Conservation (phyloP, 2,888 invertebrate genomes). For the Aleiodes alternator region DNA sequence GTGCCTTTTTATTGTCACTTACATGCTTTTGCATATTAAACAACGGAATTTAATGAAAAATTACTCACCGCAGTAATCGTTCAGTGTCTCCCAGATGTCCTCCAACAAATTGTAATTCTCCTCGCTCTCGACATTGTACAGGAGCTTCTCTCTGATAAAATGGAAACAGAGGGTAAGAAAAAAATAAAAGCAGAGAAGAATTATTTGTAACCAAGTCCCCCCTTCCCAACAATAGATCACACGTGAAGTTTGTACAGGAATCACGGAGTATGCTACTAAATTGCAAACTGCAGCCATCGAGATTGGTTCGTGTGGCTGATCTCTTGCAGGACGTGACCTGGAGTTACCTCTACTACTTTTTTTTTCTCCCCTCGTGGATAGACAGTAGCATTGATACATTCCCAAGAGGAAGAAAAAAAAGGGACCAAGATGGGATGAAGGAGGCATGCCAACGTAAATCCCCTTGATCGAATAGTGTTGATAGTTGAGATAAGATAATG, state of each 20-base stretch:
- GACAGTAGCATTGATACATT: slow-evolving; percentile 21
- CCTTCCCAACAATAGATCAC: neutral
- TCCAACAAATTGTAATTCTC: slow-evolving; percentile 85
- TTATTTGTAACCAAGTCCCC: slow-evolving; percentile 20
- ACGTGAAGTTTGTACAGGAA: slow-evolving; percentile 23
- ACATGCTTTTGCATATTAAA: no score
- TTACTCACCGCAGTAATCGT: slow-evolving; percentile 80
- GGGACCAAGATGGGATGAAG: slow-evolving; percentile 27
- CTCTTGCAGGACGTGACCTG: slow-evolving; percentile 9
- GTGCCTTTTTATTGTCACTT: no score
- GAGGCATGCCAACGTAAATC: slow-evolving; percentile 46
- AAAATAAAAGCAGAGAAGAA: neutral
- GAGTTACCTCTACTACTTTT: slow-evolving; percentile 11
- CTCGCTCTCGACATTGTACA: slow-evolving; percentile 80
- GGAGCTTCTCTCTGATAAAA: slow-evolving; percentile 80
- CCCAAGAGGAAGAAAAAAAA: slow-evolving; percentile 1
- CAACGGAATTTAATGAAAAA: slow-evolving; percentile 14
- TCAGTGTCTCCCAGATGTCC: slow-evolving; percentile 83
- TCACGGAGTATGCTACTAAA: slow-evolving; percentile 22
- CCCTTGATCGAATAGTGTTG: slow-evolving; percentile 50
- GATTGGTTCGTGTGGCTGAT: slow-evolving; percentile 6
- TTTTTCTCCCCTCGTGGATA: neutral
- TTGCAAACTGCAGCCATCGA: slow-evolving; percentile 7
- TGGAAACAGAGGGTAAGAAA: slow-evolving; percentile 51
- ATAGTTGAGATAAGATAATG: neutral